These are phyloP conservation scores for Bucorvus abyssinicus DNA, from an alignment of 2,797 vertebrate species.

Conservation along the genomic window DNA sequence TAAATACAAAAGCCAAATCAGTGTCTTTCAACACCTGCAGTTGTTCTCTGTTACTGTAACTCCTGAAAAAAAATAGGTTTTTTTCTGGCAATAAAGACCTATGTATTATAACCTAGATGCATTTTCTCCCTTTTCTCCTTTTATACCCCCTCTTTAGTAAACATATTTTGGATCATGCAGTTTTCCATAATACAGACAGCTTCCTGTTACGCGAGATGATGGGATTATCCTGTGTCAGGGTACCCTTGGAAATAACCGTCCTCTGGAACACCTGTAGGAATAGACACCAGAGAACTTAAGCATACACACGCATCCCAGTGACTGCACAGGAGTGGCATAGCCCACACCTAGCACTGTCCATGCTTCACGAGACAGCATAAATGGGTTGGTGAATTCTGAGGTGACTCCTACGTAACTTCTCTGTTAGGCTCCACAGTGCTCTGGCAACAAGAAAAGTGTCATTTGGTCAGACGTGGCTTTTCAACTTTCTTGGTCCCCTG, in stretches of 20 bases:
- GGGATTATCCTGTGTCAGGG: background rate
- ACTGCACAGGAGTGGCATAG: background rate
- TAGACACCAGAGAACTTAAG: background rate
- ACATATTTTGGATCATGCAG: background rate
- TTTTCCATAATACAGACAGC: background rate
- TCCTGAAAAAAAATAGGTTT: background rate
- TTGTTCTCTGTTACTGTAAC: background rate
- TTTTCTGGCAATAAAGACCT: background rate
- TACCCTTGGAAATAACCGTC: background rate
- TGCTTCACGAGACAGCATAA: background rate
- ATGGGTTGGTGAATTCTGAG: background rate
- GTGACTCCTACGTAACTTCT: background rate
- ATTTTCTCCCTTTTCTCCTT: background rate
- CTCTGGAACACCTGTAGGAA: background rate
- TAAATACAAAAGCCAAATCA: background rate
- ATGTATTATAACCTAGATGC: background rate
- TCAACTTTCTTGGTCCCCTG: background rate
- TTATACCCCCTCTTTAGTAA: background rate
- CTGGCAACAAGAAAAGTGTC: background rate
- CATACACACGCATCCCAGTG: fast-evolving
- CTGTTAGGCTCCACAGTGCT: background rate
- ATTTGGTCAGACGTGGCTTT: background rate
- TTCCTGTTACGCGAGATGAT: background rate
- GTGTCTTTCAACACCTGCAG: background rate
- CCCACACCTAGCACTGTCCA: fast-evolving